A percentile compares a stretch with the other conserved stretches of the same genome.
Conservation (phyloP, 2,797 vertebrate species). For the Pempheris klunzingeri region DNA sequence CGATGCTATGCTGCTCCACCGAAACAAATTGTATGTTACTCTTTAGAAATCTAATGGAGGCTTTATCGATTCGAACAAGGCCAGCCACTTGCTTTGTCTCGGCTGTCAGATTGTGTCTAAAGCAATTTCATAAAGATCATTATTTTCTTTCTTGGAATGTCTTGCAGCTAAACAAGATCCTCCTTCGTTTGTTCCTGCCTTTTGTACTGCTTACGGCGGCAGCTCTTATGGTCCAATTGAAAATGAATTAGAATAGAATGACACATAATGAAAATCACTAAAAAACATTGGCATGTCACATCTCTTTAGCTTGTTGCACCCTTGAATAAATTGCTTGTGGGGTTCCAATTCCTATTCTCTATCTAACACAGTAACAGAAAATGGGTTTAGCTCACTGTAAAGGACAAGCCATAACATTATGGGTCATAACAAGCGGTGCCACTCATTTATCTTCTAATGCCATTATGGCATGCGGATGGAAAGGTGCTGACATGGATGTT, state of each 20-base stretch:
- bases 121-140: constrained; percentile 85
- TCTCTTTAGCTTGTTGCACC: constrained; percentile 81
- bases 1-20: constrained; percentile 62
- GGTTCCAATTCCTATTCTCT: constrained; percentile 78
- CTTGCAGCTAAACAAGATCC: constrained; percentile 81
- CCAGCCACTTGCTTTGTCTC: constrained; percentile 81
- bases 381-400: constrained; percentile 80
- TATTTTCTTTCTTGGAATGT: constrained; percentile 81
- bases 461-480: constrained; percentile 67
- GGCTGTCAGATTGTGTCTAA: constrained; percentile 83
- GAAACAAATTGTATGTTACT: constrained; percentile 79
- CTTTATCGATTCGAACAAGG: constrained; percentile 83
- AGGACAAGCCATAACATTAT: constrained; percentile 76
- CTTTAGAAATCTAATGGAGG: constrained; percentile 83
- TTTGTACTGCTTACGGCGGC: constrained; percentile 69
- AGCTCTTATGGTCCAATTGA: constrained; percentile 85
- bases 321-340: constrained; percentile 87
- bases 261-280: constrained; percentile 87
- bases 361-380: constrained; percentile 66
- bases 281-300: constrained; percentile 85
- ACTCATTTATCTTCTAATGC: constrained; percentile 83
- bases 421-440: constrained; percentile 78
- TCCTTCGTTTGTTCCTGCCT: constrained; percentile 62
- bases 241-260: constrained; percentile 87
- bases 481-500: constrained; percentile 78